These are phyloP conservation scores for Nomada flava DNA, from an alignment of 2,888 invertebrate species.

Conservation along the genomic window DNA sequence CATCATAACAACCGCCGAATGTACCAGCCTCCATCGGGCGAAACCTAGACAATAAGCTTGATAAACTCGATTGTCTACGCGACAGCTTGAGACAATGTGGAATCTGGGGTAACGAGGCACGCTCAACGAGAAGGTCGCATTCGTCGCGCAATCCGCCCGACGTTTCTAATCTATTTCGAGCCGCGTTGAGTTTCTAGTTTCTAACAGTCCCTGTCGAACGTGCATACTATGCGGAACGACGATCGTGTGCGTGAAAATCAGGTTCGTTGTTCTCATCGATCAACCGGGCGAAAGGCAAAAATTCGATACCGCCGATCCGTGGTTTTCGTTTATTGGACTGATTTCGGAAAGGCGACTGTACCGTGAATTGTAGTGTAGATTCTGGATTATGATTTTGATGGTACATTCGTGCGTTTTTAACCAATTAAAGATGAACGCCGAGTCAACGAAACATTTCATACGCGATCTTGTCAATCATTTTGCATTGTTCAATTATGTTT, in stretches of 20 bases:
- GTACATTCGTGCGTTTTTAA: too few relatives aligned
- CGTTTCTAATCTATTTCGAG: slow-evolving; percentile 69
- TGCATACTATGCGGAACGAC: slow-evolving; percentile 51
- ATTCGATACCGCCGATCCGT: neutral
- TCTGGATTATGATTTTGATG: too few relatives aligned
- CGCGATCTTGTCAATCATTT: too few relatives aligned
- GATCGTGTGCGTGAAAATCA: slow-evolving; percentile 10
- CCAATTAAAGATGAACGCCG: too few relatives aligned
- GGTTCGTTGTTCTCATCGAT: neutral
- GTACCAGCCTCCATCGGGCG: neutral
- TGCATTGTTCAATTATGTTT: too few relatives aligned
- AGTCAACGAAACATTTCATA: too few relatives aligned
- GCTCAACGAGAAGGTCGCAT: slow-evolving; percentile 52
- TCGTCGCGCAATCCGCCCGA: slow-evolving; percentile 54
- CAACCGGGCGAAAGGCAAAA: neutral
- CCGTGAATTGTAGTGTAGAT: too few relatives aligned
- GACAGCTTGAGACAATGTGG: slow-evolving; percentile 30
- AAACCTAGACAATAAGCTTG: slow-evolving; percentile 10
- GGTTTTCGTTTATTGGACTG: too few relatives aligned
- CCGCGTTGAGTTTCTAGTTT: slow-evolving; percentile 55
- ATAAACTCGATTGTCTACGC: slow-evolving; percentile 25
- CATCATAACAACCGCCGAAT: neutral
- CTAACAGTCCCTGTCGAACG: slow-evolving; percentile 57
- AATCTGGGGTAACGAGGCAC: slow-evolving; percentile 55
- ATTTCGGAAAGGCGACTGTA: too few relatives aligned